These are phyloP conservation scores for Conops quadrifasciatus DNA, from an alignment of 2,888 invertebrate genomes.

Conservation along the genomic window DNA sequence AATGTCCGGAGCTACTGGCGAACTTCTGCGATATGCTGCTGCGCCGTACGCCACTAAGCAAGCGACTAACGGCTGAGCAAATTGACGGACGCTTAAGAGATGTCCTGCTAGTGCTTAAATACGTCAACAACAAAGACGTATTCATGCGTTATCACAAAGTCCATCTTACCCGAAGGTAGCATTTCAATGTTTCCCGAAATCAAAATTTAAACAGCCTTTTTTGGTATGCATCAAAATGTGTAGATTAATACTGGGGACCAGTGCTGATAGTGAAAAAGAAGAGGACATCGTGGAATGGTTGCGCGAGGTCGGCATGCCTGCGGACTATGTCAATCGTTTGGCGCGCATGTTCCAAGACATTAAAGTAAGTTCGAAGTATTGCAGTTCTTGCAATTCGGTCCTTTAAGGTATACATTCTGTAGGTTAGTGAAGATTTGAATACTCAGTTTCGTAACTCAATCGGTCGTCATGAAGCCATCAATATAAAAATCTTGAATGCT, in stretches of 20 bases:
- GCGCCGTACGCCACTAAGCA: slow-evolving; percentile 94
- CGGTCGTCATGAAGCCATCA: slow-evolving; percentile 86
- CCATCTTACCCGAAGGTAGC: slow-evolving; percentile 84
- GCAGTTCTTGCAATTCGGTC: neutral
- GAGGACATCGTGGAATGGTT: slow-evolving; percentile 99
- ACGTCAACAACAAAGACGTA: slow-evolving; percentile 99
- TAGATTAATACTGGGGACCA: slow-evolving; percentile 93
- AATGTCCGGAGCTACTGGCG: slow-evolving; percentile 97
- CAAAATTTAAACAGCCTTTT: neutral
- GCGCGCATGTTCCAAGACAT: slow-evolving; percentile 99
- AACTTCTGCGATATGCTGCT: slow-evolving; percentile 99
- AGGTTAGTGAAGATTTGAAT: slow-evolving; percentile 91
- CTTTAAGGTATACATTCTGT: neutral
- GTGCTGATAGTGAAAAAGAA: slow-evolving; percentile 98
- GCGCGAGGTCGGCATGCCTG: slow-evolving; percentile 98
- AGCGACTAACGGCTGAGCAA: slow-evolving; percentile 94
- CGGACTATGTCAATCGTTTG: slow-evolving; percentile 98
- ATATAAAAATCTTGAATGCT: slow-evolving; percentile 97
- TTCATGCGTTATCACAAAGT: slow-evolving; percentile 99
- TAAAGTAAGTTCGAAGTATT: slow-evolving; percentile 70
- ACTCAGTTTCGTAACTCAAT: slow-evolving; percentile 88
- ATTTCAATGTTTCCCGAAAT: neutral
- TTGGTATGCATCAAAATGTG: no score
- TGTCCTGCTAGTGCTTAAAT: slow-evolving; percentile 95
- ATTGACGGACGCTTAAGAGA: slow-evolving; percentile 93